phyloP scores from a whole-genome alignment of 2,113 vertebrate genomes.

The Hypocryptadius cinnamomeus region DNA sequence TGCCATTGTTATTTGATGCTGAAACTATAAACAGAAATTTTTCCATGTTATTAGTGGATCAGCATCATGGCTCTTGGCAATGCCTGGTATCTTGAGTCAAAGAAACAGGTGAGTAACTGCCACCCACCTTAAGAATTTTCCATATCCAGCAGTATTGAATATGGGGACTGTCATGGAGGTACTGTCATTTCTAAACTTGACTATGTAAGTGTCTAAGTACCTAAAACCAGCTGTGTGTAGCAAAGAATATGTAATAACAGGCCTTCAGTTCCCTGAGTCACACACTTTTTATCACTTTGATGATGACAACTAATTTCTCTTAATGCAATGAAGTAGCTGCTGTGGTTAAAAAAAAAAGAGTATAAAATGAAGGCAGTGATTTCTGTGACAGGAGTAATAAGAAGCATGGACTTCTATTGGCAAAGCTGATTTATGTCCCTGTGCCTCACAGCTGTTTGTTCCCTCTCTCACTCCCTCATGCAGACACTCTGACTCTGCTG shows the following conservation, averaged over 20 bases:
- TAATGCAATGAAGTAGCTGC: not conserved
- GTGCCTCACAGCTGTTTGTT: not conserved
- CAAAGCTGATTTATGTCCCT: not conserved
- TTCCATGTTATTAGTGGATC: not conserved
- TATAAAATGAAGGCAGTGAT: not conserved
- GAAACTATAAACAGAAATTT: not conserved
- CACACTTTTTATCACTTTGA: not conserved
- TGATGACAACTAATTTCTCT: not conserved
- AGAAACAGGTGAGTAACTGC: not conserved
- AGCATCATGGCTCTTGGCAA: not conserved
- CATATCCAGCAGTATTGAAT: not conserved
- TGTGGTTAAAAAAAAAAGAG: not conserved
- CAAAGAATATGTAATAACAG: not conserved
- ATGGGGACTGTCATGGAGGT: not conserved
- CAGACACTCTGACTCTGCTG: not conserved
- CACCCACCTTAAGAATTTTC: not conserved
- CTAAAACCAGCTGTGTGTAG: not conserved
- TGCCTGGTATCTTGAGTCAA: not conserved
- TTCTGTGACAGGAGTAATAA: not conserved
- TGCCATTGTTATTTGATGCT: not conserved
- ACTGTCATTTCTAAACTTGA: not conserved
- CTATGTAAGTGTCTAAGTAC: not conserved
- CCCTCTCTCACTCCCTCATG: not conserved
- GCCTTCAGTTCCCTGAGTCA: not conserved
- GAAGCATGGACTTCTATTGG: not conserved